These are phyloP conservation scores for Spinus pinus DNA, from an alignment of 2,797 vertebrate species.

Conservation along the genomic window DNA sequence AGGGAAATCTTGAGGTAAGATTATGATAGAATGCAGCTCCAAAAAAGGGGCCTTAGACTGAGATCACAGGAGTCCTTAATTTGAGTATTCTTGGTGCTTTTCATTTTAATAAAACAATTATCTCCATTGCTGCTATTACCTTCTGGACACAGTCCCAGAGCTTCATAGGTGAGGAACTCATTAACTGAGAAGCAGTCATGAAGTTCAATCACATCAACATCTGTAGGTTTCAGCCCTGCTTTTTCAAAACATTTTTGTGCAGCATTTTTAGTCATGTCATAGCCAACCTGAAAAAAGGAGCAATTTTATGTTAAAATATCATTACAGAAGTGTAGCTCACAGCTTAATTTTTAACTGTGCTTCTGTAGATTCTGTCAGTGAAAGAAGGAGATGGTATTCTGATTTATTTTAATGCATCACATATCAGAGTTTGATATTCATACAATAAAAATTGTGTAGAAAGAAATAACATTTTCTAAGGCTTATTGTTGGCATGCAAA, in stretches of 20 bases:
- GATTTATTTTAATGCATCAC: not conserved
- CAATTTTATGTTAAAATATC: not conserved
- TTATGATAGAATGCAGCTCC: not conserved
- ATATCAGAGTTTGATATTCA: not conserved
- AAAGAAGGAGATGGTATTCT: not conserved
- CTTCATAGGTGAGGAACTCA: conserved; percentile 95
- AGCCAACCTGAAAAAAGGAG: conserved; percentile 84
- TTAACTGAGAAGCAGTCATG: conserved; percentile 96
- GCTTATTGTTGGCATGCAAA: not conserved
- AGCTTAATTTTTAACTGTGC: not conserved
- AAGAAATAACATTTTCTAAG: not conserved
- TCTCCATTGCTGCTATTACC: conserved; percentile 73
- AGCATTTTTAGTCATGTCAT: conserved; percentile 88
- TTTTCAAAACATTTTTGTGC: conserved; percentile 83
- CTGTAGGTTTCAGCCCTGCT: conserved; percentile 80
- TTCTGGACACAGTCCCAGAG: conserved; percentile 90
- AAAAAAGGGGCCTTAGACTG: not conserved
- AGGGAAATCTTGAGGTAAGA: not conserved
- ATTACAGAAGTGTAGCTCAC: not conserved
- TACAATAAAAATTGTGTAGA: not conserved
- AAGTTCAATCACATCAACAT: conserved; percentile 92
- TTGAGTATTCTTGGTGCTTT: not conserved
- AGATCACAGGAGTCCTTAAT: not conserved
- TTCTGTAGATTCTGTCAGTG: not conserved
- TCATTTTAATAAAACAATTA: not conserved